phyloP scores from a whole-genome alignment of 2,113 vertebrate species.

The Tragulus kanchil region DNA sequence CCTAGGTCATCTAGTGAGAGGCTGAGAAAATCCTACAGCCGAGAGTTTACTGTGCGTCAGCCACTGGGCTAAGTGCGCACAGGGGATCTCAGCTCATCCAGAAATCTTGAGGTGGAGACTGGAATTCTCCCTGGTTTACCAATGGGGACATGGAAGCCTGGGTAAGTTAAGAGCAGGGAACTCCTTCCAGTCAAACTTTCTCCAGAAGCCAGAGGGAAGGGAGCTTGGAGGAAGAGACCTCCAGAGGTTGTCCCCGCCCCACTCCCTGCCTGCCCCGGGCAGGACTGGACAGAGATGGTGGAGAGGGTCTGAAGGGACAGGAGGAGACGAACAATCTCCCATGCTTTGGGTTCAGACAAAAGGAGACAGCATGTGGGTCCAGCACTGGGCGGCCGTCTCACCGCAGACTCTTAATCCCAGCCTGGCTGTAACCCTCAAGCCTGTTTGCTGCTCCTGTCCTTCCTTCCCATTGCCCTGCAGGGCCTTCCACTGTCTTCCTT shows the following conservation, averaged over 20 bases:
- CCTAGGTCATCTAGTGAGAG: neutral
- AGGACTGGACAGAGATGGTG: neutral
- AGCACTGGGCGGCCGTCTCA: accelerated
- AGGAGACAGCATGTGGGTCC: neutral
- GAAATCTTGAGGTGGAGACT: neutral
- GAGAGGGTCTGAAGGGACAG: neutral
- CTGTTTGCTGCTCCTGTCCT: neutral
- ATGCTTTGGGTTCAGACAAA: neutral
- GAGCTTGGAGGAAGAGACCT: neutral
- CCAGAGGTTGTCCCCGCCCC: too few relatives aligned
- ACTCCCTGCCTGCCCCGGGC: too few relatives aligned
- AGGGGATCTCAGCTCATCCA: neutral
- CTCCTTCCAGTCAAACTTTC: neutral
- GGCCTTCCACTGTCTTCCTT: neutral
- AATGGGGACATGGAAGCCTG: neutral
- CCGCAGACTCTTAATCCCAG: neutral
- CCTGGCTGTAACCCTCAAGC: too few relatives aligned
- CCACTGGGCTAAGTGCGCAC: neutral
- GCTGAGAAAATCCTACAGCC: neutral
- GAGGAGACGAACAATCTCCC: accelerated
- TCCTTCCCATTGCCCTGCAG: neutral
- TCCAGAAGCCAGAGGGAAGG: neutral
- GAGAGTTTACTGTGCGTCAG: neutral
- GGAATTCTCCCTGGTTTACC: neutral
- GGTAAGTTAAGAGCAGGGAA: neutral